Percentiles rank a stretch among this genome's conserved stretches.
Conservation (phyloP, 2,113 vertebrate species). For the Perognathus longimembris region DNA sequence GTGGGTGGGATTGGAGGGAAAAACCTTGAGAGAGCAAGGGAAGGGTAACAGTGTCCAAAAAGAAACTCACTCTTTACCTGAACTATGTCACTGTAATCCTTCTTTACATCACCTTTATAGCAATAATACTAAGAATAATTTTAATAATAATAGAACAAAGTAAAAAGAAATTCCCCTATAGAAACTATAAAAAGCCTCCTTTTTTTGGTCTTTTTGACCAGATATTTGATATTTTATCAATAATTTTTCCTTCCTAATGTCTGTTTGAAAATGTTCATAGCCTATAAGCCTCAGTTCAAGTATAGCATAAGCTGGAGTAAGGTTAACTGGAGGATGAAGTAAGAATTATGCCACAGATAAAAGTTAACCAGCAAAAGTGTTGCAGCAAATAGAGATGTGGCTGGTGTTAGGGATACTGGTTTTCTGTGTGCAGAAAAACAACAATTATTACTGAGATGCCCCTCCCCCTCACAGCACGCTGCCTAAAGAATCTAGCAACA, state of each 20-base stretch:
- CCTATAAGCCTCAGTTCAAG: neutral
- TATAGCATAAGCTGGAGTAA: neutral
- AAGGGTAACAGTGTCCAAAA: no score
- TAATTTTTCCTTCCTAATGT: neutral
- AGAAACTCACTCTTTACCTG: no score
- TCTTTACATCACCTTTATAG: no score
- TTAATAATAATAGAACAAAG: no score
- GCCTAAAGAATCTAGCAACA: neutral
- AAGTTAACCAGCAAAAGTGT: neutral
- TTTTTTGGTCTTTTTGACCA: neutral
- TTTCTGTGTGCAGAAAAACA: neutral
- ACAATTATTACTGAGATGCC: neutral
- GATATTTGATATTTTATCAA: neutral
- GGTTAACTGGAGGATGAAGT: neutral
- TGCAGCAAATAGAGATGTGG: neutral
- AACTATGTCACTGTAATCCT: no score
- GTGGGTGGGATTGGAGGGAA: no score
- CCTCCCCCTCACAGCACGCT: neutral
- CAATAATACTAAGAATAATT: no score
- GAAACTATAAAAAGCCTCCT: neutral
- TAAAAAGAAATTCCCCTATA: neutral
- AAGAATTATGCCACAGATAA: neutral
- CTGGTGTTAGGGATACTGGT: neutral
- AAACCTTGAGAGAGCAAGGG: no score
- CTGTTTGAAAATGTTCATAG: neutral